These are phyloP conservation scores for Eurypyga helias DNA, from an alignment of 2,113 vertebrate species.

Conservation along the genomic window DNA sequence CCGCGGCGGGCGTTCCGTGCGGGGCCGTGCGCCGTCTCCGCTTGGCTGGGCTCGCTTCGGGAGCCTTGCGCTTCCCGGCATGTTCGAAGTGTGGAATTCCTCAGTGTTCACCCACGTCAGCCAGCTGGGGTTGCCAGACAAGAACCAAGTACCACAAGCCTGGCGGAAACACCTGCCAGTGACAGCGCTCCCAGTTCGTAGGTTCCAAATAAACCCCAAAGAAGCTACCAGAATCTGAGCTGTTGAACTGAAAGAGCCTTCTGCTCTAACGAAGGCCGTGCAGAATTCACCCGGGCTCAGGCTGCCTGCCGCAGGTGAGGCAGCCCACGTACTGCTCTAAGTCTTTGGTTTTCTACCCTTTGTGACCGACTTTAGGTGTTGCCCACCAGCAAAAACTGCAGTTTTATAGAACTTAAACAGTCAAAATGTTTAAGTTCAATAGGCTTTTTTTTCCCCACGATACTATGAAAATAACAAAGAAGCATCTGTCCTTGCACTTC, in stretches of 20 bases:
- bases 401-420: not conserved
- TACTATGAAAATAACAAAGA: not conserved
- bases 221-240: not conserved
- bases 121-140: too few relatives aligned
- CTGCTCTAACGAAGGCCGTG: not conserved
- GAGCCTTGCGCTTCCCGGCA: too few relatives aligned
- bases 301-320: not conserved
- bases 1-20: not conserved
- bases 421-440: not conserved
- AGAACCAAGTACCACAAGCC: accelerated
- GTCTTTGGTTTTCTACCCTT: not conserved
- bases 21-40: accelerated
- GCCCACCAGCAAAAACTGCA: not conserved
- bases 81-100: too few relatives aligned
- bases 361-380: not conserved
- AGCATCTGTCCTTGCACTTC: not conserved
- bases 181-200: not conserved
- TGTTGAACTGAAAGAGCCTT: not conserved
- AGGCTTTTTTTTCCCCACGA: not conserved
- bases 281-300: not conserved
- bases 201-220: not conserved
- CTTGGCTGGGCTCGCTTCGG: too few relatives aligned
- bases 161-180: not conserved
- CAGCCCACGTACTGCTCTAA: not conserved
- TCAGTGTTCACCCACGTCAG: accelerated